Percentiles rank a stretch among this genome's conserved stretches.
Conservation (phyloP, 2,888 invertebrate species). For the Furcula furcula region DNA sequence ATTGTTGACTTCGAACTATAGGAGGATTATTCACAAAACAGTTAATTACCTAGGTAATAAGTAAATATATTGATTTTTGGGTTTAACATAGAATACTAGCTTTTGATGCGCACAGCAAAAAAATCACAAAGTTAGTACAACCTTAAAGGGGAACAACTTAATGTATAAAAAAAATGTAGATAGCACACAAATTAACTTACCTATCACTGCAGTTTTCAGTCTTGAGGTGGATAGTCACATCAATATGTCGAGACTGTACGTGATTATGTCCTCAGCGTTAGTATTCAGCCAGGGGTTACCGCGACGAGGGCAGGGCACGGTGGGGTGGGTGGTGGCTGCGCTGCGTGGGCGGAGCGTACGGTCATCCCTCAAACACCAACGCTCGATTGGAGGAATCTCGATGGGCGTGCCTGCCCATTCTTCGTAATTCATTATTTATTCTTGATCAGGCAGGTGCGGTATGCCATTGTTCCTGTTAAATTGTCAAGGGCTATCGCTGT, state of each 20-base stretch:
- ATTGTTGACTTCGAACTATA: no score
- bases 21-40: no score
- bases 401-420: slow-evolving; percentile 36
- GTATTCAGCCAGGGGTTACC: slow-evolving; percentile 30
- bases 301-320: slow-evolving; percentile 16
- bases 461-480: slow-evolving; percentile 12
- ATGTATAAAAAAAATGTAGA: neutral
- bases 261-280: slow-evolving; percentile 34
- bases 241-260: slow-evolving; percentile 31
- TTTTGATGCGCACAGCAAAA: neutral
- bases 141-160: neutral
- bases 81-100: no score
- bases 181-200: slow-evolving; percentile 8
- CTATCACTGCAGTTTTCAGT: slow-evolving; percentile 6
- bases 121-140: no score
- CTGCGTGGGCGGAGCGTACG: slow-evolving; percentile 44
- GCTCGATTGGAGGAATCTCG: slow-evolving; percentile 41
- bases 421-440: slow-evolving; percentile 36
- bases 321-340: slow-evolving; percentile 36
- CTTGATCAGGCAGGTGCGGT: slow-evolving; percentile 23
- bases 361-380: slow-evolving; percentile 31
- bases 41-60: no score
- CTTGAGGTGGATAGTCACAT: slow-evolving; percentile 17
- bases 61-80: no score
- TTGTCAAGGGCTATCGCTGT: neutral